Evolutionary conservation across 1,140 invertebrate species (phyloP).

Genomic region (Euwallacea fornicatus): DNA sequence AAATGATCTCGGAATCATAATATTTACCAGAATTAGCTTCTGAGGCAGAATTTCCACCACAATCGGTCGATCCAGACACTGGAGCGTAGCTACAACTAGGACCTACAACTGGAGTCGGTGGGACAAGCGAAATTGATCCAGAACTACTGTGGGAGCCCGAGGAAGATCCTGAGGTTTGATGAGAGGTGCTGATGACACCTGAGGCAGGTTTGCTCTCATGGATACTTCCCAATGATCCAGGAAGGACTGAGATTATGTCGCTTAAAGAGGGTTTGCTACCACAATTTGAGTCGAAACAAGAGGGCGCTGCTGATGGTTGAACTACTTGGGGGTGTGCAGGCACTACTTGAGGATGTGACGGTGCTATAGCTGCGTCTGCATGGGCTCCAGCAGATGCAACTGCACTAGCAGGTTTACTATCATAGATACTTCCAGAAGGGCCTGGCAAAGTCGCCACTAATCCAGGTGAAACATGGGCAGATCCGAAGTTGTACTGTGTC

Average conservation of each 20-base stretch:
- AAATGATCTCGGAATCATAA: no score
- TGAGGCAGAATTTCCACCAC: neutral
- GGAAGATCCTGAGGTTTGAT: neutral
- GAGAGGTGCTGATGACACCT: neutral
- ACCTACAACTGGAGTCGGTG: neutral
- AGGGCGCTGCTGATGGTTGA: neutral
- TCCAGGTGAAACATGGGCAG: slow-evolving; percentile 17
- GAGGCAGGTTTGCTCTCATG: slow-evolving; percentile 36
- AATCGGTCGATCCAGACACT: neutral
- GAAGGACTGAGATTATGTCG: slow-evolving; percentile 14
- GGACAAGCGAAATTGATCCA: neutral
- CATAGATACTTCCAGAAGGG: slow-evolving; percentile 36
- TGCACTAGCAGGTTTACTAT: slow-evolving; percentile 31
- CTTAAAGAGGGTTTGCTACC: neutral
- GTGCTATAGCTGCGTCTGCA: neutral
- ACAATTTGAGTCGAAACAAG: neutral
- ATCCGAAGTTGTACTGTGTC: neutral
- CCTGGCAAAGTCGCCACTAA: slow-evolving; percentile 33
- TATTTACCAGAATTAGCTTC: no score
- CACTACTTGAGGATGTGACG: neutral
- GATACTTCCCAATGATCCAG: slow-evolving; percentile 37
- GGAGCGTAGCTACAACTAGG: neutral
- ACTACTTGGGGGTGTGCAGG: neutral
- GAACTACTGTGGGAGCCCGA: neutral
- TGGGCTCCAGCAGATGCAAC: slow-evolving; percentile 1